Conservation (phyloP, 1,140 invertebrate species). For the Saccostrea glomerata region DNA sequence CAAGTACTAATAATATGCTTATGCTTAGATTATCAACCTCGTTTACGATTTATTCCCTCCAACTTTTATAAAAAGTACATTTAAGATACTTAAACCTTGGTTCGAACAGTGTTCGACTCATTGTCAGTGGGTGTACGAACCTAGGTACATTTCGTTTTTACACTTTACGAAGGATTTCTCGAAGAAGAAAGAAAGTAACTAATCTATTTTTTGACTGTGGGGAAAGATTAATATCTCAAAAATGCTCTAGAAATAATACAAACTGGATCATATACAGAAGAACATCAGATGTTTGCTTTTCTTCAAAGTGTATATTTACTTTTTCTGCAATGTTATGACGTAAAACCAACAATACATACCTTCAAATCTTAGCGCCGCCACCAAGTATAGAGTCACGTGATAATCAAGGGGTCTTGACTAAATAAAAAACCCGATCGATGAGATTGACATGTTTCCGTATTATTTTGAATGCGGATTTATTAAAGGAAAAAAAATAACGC, state of each 20-base stretch:
- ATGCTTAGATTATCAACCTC: too few relatives aligned
- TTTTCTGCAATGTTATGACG: background rate
- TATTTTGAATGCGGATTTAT: background rate
- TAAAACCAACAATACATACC: background rate
- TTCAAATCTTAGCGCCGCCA: conserved; percentile 4
- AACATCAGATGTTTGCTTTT: too few relatives aligned
- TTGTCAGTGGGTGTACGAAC: background rate
- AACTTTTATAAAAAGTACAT: background rate
- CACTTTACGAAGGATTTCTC: background rate
- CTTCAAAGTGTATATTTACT: background rate
- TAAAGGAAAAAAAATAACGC: background rate
- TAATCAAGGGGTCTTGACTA: background rate
- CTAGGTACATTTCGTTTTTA: background rate
- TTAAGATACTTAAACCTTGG: background rate
- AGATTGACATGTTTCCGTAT: background rate
- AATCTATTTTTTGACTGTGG: background rate
- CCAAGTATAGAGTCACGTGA: background rate
- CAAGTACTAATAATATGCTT: too few relatives aligned
- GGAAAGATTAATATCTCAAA: too few relatives aligned
- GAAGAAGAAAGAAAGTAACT: background rate
- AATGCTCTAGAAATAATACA: too few relatives aligned
- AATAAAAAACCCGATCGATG: background rate
- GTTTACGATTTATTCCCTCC: too few relatives aligned
- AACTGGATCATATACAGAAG: too few relatives aligned
- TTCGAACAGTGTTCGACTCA: conserved; percentile 12